Percentiles rank a stretch among this genome's conserved stretches.
Conservation (phyloP, 2,797 vertebrate genomes). For the Leptodactylus fallax region DNA sequence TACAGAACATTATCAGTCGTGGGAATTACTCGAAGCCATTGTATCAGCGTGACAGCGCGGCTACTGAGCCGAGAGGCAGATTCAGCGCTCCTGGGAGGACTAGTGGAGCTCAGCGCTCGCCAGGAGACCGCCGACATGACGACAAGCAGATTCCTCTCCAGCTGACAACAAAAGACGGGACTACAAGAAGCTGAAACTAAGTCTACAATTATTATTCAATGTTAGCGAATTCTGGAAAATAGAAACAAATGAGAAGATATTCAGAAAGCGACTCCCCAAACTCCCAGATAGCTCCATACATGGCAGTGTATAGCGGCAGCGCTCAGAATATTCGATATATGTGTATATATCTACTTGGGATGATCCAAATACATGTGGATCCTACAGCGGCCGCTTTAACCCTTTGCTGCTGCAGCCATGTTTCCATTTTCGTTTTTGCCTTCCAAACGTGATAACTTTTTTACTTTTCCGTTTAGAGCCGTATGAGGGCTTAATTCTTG, state of each 20-base stretch:
- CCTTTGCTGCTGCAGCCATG: too few relatives aligned
- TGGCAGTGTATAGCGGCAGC: too few relatives aligned
- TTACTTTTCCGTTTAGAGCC: too few relatives aligned
- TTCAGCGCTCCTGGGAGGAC: neutral
- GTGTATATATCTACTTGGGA: too few relatives aligned
- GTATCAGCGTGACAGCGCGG: neutral
- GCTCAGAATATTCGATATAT: too few relatives aligned
- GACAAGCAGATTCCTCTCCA: neutral
- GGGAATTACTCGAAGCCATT: constrained; percentile 11
- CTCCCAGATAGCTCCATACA: neutral
- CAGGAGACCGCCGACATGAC: neutral
- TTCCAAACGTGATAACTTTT: too few relatives aligned
- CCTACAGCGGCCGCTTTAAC: too few relatives aligned
- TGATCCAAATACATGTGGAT: too few relatives aligned
- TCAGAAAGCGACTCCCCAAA: neutral
- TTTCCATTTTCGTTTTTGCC: too few relatives aligned
- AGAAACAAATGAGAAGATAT: neutral
- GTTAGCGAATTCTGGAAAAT: neutral
- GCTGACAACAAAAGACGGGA: neutral
- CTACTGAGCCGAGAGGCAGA: neutral
- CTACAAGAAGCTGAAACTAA: neutral
- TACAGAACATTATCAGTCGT: neutral
- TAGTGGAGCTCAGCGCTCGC: neutral
- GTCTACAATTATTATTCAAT: neutral
- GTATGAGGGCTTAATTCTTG: too few relatives aligned